Base-by-base conservation (phyloP, 2,113 vertebrate genomes). In the Cyprinodon variegatus region DNA sequence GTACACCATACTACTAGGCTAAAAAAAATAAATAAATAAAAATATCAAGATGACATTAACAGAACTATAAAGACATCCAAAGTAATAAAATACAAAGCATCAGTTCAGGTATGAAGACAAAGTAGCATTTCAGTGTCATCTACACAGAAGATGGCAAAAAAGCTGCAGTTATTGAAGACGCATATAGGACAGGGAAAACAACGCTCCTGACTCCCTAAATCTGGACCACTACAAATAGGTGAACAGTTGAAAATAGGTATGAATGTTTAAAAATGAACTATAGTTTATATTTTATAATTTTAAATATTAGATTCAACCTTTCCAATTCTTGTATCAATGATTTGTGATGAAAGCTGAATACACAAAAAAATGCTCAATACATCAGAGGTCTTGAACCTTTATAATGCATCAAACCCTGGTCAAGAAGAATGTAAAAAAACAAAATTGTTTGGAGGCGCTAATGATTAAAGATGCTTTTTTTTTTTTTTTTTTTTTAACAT, bases 91-190 rank as follows among this genome's bases (percentile, higher is more conserved):
- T 57, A 74, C 29, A 2, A 13, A 78, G 57, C 13, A 76, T 20
- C 6, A 50, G 46, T 37, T 70, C 68, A 63, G 57, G 12, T 37
- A 65, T 29, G n/a, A 67, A 48, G 73, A 40, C 66, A 79, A 65
- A 81, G 78, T 9, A 66, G 65, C 74, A 83, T 73, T 78, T 72
- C 10, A 79, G 68, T 70, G 61, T 77, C 72, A 78, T 45, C 62
- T 43, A 77, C 76, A 46, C 59, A 72, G 69, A 37, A 65, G 43
- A 83, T 67, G 76, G 75, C 76, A 63, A 84, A 88, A 82, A 65
- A 76, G 69, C 76, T 20, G 64, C 78, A 83, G 80, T 88, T 87
- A 80, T 46, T 77, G 65, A 20, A 76, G 67, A 72, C 64, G 72
- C 57, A 61, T 64, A 70, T 46, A 66, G 67, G 48, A 11, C 65